Evolutionary conservation across 2,113 vertebrate genomes (phyloP).

Genomic region (Planiliza haematocheilus): DNA sequence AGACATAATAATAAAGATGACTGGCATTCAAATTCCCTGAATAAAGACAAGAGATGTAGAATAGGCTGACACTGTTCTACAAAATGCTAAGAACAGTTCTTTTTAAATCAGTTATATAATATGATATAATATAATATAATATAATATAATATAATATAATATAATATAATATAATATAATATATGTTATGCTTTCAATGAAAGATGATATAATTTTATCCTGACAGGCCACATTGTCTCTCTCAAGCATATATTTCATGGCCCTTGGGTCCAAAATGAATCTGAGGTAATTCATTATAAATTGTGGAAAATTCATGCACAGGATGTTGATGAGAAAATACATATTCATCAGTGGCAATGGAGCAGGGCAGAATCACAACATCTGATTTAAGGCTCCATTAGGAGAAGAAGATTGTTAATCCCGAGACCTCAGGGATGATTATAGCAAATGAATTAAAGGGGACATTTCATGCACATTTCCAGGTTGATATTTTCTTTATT

Average conservation of each 20-base stretch:
- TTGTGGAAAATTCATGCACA: constrained; percentile 53
- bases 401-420: constrained; percentile 42
- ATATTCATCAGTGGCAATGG: constrained; percentile 62
- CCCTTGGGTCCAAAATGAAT: constrained; percentile 50
- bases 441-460: constrained; percentile 29
- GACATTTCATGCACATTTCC: constrained; percentile 12
- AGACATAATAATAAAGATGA: background rate
- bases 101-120: background rate
- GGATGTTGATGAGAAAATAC: constrained; percentile 60
- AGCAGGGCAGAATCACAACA: constrained; percentile 60
- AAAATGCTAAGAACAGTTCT: no score
- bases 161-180: constrained; percentile 14
- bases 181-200: background rate
- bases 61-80: no score
- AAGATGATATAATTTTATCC: constrained; percentile 3
- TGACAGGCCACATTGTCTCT: constrained; percentile 39
- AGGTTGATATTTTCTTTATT: background rate
- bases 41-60: background rate
- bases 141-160: constrained; percentile 25
- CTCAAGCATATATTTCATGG: constrained; percentile 40
- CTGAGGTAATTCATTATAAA: constrained; percentile 58
- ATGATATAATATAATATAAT: constrained; percentile 20
- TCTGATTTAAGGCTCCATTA: constrained; percentile 64
- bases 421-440: constrained; percentile 20
- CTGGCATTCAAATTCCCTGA: background rate